Percentiles rank a stretch among this genome's conserved stretches.
Conservation (phyloP, 30 jellyfish, hydroid and myxozoan species). For the Pelagia noctiluca region DNA sequence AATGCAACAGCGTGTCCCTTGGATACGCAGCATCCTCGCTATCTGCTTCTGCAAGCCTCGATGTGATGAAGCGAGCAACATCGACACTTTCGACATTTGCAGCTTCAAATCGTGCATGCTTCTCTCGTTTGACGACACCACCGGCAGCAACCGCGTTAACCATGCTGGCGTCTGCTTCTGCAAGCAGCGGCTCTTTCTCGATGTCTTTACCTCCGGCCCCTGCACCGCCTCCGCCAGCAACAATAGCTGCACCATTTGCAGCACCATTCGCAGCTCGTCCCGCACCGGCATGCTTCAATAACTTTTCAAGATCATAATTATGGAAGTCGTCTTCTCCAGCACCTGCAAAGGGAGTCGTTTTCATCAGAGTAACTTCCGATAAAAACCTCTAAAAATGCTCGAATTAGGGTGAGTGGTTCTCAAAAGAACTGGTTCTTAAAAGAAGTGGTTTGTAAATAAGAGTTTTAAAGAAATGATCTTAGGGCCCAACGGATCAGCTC, state of each 20-base stretch:
- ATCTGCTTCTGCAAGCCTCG: constrained; percentile 89
- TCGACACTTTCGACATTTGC: constrained; percentile 90
- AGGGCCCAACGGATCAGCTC: too few relatives aligned
- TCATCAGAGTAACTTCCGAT: too few relatives aligned
- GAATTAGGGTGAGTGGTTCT: too few relatives aligned
- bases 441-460: too few relatives aligned
- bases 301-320: constrained; percentile 93
- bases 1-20: constrained; percentile 95
- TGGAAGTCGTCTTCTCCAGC: constrained; percentile 99
- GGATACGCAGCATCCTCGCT: constrained; percentile 96
- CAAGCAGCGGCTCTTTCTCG: constrained; percentile 52
- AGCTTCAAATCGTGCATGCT: constrained; percentile 47
- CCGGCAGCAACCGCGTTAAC: constrained; percentile 41
- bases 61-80: constrained; percentile 83
- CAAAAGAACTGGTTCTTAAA: too few relatives aligned
- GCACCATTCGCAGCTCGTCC: constrained; percentile 57
- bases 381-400: too few relatives aligned
- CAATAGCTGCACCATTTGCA: constrained; percentile 46
- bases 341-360: constrained; percentile 69
- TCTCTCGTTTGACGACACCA: constrained; percentile 51
- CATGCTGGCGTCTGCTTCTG: constrained; percentile 53
- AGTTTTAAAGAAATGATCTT: too few relatives aligned
- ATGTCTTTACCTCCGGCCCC: constrained; percentile 58
- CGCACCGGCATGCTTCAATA: constrained; percentile 87
- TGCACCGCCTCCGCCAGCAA: constrained; percentile 68